Percentiles rank a stretch among this genome's conserved stretches.
Conservation (phyloP, 2,797 vertebrate species). For the Fistularia tabacaria region DNA sequence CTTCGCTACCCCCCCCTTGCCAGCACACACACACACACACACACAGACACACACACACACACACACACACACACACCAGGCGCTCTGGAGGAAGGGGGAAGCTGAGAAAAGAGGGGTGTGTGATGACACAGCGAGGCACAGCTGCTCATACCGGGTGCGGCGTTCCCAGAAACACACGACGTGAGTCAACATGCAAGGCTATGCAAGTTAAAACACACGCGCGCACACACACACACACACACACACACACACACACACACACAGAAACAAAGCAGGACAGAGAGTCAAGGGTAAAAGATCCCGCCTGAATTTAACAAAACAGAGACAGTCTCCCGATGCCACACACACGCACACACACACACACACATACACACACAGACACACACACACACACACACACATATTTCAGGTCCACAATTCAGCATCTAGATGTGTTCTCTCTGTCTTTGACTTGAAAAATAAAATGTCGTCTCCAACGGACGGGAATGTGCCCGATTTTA, state of each 20-base stretch:
- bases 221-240: slow-evolving; percentile 2
- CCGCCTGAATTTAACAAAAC: slow-evolving; percentile 58
- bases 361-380: slow-evolving; percentile 28
- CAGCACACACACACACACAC: not conserved
- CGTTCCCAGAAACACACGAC: slow-evolving; percentile 48
- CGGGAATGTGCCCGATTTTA: too few relatives aligned
- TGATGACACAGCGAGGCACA: slow-evolving; percentile 45
- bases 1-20: too few relatives aligned
- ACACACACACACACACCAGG: not conserved
- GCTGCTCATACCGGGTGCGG: slow-evolving; percentile 54
- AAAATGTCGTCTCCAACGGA: too few relatives aligned
- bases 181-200: slow-evolving; percentile 68
- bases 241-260: not conserved
- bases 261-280: slow-evolving; percentile 14
- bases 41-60: not conserved
- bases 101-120: slow-evolving; percentile 21
- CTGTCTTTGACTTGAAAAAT: too few relatives aligned
- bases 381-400: slow-evolving; percentile 26
- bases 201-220: slow-evolving; percentile 62
- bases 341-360: slow-evolving; percentile 33
- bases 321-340: slow-evolving; percentile 48
- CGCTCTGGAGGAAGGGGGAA: not conserved
- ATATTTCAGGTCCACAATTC: too few relatives aligned
- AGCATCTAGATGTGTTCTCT: too few relatives aligned
- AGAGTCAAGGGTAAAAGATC: slow-evolving; percentile 19